Percentiles rank a stretch among this genome's conserved stretches.
phyloP scores from a whole-genome alignment of 2,797 vertebrate genomes.

The Myotis myotis region DNA sequence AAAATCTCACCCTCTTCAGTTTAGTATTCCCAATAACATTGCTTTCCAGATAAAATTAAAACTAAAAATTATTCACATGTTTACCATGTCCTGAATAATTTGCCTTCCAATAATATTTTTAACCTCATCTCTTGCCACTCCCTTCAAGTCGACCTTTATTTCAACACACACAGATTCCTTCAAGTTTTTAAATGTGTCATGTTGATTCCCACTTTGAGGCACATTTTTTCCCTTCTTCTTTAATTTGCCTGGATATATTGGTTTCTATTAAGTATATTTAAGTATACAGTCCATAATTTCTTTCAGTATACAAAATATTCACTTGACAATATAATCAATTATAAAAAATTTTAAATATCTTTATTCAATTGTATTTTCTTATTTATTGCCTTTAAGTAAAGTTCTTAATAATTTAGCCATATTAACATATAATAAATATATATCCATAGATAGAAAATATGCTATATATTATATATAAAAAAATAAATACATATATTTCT shows the following conservation, averaged over 20 bases:
- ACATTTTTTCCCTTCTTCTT: neutral
- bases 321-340: neutral
- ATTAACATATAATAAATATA: neutral
- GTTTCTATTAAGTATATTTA: neutral
- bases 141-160: neutral
- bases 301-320: neutral
- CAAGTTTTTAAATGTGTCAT: neutral
- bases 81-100: neutral
- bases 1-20: neutral
- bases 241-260: neutral
- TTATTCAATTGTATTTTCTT: neutral
- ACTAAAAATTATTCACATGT: neutral
- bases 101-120: neutral
- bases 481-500: neutral
- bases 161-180: neutral
- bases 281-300: neutral
- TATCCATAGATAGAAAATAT: neutral
- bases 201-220: neutral
- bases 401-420: neutral
- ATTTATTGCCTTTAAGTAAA: neutral
- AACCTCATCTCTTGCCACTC: neutral
- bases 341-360: neutral
- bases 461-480: neutral
- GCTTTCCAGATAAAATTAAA: slow-evolving; percentile 29
- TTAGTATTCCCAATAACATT: neutral